A percentile compares a stretch with the other conserved stretches of the same genome.
Evolutionary conservation across 2,888 invertebrate genomes (phyloP).

Genomic region (Temnothorax ravouxi): DNA sequence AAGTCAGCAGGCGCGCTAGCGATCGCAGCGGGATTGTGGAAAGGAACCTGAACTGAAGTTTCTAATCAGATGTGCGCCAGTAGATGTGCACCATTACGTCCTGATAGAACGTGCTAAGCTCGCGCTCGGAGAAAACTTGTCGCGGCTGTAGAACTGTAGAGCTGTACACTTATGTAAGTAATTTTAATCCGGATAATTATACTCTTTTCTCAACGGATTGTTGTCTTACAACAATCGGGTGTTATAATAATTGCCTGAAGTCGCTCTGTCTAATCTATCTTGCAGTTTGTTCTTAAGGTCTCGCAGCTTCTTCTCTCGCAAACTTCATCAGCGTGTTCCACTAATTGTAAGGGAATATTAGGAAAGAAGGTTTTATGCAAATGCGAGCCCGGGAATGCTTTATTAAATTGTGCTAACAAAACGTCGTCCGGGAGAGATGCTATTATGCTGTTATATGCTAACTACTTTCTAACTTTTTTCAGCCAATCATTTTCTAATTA

Average conservation of each 20-base stretch:
- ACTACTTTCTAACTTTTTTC: slow-evolving; percentile 23
- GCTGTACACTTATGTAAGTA: neutral
- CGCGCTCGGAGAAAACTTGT: neutral
- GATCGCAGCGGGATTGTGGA: slow-evolving; percentile 3
- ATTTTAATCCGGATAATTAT: slow-evolving; percentile 12
- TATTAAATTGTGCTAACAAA: neutral
- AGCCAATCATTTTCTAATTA: slow-evolving; percentile 9
- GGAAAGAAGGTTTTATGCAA: slow-evolving; percentile 6
- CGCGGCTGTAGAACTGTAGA: neutral
- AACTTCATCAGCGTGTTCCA: slow-evolving; percentile 7
- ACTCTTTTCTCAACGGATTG: neutral
- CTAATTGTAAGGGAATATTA: neutral
- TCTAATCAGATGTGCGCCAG: neutral
- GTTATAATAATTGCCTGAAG: neutral
- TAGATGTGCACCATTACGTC: neutral
- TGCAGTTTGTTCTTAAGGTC: neutral
- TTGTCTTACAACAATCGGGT: neutral
- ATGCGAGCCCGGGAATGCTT: neutral
- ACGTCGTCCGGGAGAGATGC: neutral
- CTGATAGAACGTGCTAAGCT: neutral
- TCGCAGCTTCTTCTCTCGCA: neutral
- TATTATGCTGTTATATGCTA: neutral
- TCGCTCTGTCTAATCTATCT: neutral
- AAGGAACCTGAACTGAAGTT: slow-evolving; percentile 14
- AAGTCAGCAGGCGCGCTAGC: neutral